Evolutionary conservation across 2,888 invertebrate genomes (phyloP).

Genomic region (Dascillus cervinus): DNA sequence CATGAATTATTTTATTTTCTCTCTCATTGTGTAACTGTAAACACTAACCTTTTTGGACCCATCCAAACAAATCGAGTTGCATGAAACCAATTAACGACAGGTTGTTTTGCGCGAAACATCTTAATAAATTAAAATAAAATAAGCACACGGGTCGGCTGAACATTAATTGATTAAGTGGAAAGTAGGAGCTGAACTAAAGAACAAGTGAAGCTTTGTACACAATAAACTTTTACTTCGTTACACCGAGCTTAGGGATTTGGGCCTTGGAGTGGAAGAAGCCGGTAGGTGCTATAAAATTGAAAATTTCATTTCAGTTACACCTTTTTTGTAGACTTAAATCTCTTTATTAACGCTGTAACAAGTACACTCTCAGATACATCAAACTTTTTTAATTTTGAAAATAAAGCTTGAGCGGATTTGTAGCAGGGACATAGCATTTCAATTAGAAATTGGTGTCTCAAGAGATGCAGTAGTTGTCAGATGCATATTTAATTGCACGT

Average conservation of each 20-base stretch:
- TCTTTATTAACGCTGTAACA: constrained; percentile 1
- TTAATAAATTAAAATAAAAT: constrained; percentile 3
- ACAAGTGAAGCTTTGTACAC: constrained; percentile 7
- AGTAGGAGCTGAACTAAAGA: constrained; percentile 5
- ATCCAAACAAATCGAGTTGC: no score
- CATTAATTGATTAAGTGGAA: constrained; percentile 7
- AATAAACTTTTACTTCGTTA: constrained; percentile 8
- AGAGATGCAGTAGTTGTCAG: no score
- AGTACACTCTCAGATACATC: no score
- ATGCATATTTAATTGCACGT: no score
- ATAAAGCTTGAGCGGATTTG: no score
- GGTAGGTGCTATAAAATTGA: constrained; percentile 1
- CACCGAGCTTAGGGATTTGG: constrained; percentile 6
- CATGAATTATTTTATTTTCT: no score
- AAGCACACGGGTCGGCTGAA: constrained; percentile 3
- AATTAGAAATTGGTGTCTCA: no score
- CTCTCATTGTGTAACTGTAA: no score
- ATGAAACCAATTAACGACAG: constrained; percentile 2
- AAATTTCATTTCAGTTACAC: background rate
- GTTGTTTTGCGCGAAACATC: background rate
- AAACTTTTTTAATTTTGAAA: no score
- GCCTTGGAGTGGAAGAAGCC: constrained; percentile 2
- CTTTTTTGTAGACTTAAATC: constrained; percentile 1
- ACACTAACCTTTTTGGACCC: no score
- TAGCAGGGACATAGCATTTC: no score